Evolutionary conservation across 1,140 invertebrate genomes (phyloP), one percentile per base, ranked within the genome.

Genomic region (Drosophila punjabiensis): DNA sequence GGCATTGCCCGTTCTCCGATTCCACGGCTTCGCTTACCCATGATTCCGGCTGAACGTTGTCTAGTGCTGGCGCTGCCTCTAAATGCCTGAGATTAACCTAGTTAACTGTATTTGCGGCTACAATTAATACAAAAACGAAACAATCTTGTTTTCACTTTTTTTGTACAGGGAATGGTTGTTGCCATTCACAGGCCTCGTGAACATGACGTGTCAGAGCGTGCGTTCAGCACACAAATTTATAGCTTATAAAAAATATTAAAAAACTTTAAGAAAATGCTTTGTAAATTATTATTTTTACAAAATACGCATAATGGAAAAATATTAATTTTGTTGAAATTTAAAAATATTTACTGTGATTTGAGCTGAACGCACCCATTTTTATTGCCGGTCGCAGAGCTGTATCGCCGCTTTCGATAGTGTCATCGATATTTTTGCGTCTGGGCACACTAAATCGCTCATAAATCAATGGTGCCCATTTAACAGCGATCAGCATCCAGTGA

Each of bases 81-180:
- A 90, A 89, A 82, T 89, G 85, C 85, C 81, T 73, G 61, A 76
- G 35, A 76, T 73, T 85, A 76, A 79, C 76, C 81, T 89, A 89
- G 76, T 65, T 89, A 79, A 84, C 76, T 90, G 66, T 76, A 80
- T 58, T 81, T 79, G 50, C 60, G 48, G 60, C 50, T 75, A 68
- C 80, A 79, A 66, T 61, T 71, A 53, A 53, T 79, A 88, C 48
- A 63, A 80, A 76, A 79, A 76, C 52, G 67, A 35, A 79, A 71
- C 60, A 68, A 35, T 85, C 85, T 89, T 89, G 82, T 90, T 89
- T 89, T 89, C 85, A 89, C 85, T 80, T 60, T 85, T 81, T 82
- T 82, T 89, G 85, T 35, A 76, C 69, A 73, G 70, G 68, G 52
- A 73, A 79, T 79, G 73, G 68, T 74, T 41, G 68, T 56, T 90